Base-by-base conservation (phyloP, 2,113 vertebrate species). In the Mirounga angustirostris region DNA sequence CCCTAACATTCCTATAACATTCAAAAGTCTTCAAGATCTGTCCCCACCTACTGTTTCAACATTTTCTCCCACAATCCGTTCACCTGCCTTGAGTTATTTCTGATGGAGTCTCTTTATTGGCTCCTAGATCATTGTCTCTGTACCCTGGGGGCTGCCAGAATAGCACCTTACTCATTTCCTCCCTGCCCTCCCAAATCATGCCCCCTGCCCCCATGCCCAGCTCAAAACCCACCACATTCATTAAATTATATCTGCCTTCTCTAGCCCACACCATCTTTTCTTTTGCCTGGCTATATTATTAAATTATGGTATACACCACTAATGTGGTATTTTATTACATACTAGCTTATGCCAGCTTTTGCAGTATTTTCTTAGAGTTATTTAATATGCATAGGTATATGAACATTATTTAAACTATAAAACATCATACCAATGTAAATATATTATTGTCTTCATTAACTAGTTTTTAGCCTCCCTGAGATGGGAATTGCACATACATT, bases 21-120 rank as follows among this genome's bases (percentile, higher is more conserved):
- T 94, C 19, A 83, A 82, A 95, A 30, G 19, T 91, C 54, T 93
- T 36, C 28, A 85, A 52, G 95, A 28, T 84, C 28, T 95, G 16
- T 93, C 78, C 43, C 46, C 36, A 71, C 10, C 10, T 93, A 43
- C 18, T 95, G 69, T 83, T 88, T 56, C 43, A 78, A 80, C 9
- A 2, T 87, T 71, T 43, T 81, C 22, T 94, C 22, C 61, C 9
- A 85, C 24, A 92, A 36, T 5, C 8, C 22, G 15, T 56, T 83
- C 40, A 52, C 0, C 33, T 43, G 22, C 22, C 46, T 46, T 95
- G 33, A 18, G 56, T 40, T 91, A 52, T 91, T 61, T 94, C 83
- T 86, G 12, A 67, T 65, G 71, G 11, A 33, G 8, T 78, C 43
- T 86, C 22, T 79, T 58, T 91, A 26, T 61, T 95, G 36, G 16